Base-by-base conservation (phyloP, 2,113 vertebrate genomes). In the Istiophorus platypterus region DNA sequence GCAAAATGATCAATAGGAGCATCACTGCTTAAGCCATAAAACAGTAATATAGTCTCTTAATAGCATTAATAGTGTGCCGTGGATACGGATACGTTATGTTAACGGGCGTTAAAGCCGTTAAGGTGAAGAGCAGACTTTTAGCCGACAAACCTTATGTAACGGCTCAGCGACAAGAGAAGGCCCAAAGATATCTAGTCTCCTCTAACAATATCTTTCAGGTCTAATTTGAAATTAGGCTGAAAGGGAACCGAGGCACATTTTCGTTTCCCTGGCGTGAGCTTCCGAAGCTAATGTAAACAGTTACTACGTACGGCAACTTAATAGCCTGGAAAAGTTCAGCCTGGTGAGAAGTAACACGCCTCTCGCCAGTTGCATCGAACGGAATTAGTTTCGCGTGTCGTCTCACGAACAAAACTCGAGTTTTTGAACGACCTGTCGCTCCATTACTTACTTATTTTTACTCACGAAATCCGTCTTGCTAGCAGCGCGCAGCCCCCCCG, bases 371-470 rank as follows among this genome's bases (percentile, higher is more conserved):
- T 47, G 1, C 5, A 14, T 29, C n/a, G 0, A 63, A 9, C 1
- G 11, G 5, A 49, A 2, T 3, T 3, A 20, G 20, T 78, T 34
- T 26, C 0, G 7, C 17, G 2, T 27, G 15, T 51, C n/a, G 22
- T 26, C 13, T 74, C 7, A 65, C 14, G 12, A 7, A 29, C 5
- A 42, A 72, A 24, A 34, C 8, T 7, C 0, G 13, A n/a, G 27
- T 1, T n/a, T 4, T 2, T 39, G 4, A 49, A 17, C 29, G n/a
- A 39, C 27, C 0, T 0, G 0, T 14, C 7, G 8, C 31, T 15
- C 0, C 0, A 22, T 27, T 56, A 85, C 82, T 85, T 66, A 84
- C 74, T 14, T 66, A 4, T 10, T 51, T 13, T 59, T 17, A 27
- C 9, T 58, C n/a, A 5, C 27, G 14, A 34, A 8, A 2, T 22